These are phyloP conservation scores for Amiota minor DNA, from an alignment of 2,888 invertebrate genomes.

Conservation along the genomic window DNA sequence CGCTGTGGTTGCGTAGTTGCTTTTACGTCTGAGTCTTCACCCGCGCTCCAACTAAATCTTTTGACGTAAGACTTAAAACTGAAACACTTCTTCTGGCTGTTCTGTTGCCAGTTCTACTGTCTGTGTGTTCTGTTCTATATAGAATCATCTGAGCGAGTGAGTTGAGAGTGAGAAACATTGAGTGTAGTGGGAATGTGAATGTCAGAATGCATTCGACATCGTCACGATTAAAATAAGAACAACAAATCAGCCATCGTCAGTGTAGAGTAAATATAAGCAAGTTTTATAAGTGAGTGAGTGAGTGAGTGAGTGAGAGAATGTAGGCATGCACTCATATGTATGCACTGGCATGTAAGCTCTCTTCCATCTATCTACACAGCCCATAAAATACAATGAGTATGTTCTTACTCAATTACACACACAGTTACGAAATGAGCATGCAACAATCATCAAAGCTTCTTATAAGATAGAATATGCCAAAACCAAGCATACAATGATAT, in stretches of 20 bases:
- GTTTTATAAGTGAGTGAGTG: neutral
- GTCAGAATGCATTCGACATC: slow-evolving; percentile 1
- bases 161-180: neutral
- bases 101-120: neutral
- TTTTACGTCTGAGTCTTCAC: slow-evolving; percentile 26
- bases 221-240: slow-evolving; percentile 10
- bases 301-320: too few relatives aligned
- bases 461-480: neutral
- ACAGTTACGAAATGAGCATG: neutral
- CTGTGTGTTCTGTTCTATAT: slow-evolving; percentile 2
- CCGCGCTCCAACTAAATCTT: slow-evolving; percentile 30
- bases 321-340: neutral
- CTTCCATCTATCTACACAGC: neutral
- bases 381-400: neutral
- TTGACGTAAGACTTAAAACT: slow-evolving; percentile 49
- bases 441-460: neutral
- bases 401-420: neutral
- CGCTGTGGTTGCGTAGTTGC: slow-evolving; percentile 37
- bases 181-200: neutral
- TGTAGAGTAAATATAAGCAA: neutral
- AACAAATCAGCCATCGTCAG: neutral
- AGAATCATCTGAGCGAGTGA: neutral
- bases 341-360: neutral
- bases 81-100: slow-evolving; percentile 22
- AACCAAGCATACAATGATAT: neutral